Evolutionary conservation across 2,888 invertebrate genomes (phyloP).

Genomic region (Slavum lentiscoides): DNA sequence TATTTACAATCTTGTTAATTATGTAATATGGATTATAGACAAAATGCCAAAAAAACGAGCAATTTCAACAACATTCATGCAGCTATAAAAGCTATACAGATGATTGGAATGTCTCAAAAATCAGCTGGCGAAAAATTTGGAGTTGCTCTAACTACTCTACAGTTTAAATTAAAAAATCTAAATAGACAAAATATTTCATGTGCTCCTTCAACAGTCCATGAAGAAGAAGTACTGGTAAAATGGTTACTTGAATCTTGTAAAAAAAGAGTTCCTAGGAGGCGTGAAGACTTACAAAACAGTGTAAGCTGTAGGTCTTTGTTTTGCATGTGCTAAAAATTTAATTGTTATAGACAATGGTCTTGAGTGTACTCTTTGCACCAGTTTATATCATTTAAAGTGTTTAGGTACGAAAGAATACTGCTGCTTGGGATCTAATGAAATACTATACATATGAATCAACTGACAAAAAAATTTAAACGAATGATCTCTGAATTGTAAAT

Average conservation of each 20-base stretch:
- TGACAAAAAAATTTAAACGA: too few relatives aligned
- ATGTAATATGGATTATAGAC: not conserved
- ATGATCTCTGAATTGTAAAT: too few relatives aligned
- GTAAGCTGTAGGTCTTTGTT: too few relatives aligned
- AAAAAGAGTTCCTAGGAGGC: not conserved
- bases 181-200: not conserved
- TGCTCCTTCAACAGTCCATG: not conserved
- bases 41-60: not conserved
- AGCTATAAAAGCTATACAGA: not conserved
- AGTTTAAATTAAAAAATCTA: not conserved
- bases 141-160: not conserved
- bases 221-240: not conserved
- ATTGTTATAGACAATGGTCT: too few relatives aligned
- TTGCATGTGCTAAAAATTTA: too few relatives aligned
- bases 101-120: not conserved
- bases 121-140: not conserved
- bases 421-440: too few relatives aligned
- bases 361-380: too few relatives aligned
- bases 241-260: not conserved
- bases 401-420: too few relatives aligned
- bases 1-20: not conserved
- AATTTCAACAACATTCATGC: not conserved
- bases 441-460: too few relatives aligned
- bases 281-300: not conserved
- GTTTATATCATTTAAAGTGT: too few relatives aligned